These are phyloP conservation scores for Drosophila meridionalis DNA, from an alignment of 2,888 invertebrate species.

Conservation along the genomic window DNA sequence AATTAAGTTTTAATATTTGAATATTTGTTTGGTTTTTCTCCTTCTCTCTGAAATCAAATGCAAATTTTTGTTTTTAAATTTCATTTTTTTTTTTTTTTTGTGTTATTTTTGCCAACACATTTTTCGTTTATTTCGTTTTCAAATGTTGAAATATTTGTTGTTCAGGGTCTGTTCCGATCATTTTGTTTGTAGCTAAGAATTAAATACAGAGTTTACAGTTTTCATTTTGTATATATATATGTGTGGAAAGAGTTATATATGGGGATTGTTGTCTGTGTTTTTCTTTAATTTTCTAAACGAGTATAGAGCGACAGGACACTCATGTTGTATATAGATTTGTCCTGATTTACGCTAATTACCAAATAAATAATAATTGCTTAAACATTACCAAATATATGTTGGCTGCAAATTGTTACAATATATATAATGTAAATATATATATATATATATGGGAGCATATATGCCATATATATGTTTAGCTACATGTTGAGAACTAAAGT, in stretches of 20 bases:
- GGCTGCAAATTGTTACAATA: conserved; percentile 54
- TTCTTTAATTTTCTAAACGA: conserved; percentile 53
- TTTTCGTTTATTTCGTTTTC: conserved; percentile 55
- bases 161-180: conserved; percentile 41
- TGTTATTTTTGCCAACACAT: conserved; percentile 40
- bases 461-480: conserved; percentile 21
- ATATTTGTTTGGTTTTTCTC: conserved; percentile 9
- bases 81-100: neutral
- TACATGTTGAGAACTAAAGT: conserved; percentile 52
- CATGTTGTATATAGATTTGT: conserved; percentile 41
- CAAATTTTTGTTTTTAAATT: conserved; percentile 42
- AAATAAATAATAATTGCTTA: conserved; percentile 41
- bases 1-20: conserved; percentile 6
- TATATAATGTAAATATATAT: conserved; percentile 19
- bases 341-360: conserved; percentile 30
- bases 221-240: conserved; percentile 62
- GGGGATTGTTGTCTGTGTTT: conserved; percentile 6
- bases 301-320: conserved; percentile 67
- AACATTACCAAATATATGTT: conserved; percentile 50
- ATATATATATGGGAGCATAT: conserved; percentile 34
- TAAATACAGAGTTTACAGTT: conserved; percentile 71
- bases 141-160: conserved; percentile 58
- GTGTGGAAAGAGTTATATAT: conserved; percentile 56
- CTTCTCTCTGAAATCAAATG: conserved; percentile 59
- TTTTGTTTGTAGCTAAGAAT: conserved; percentile 58